Percentiles rank a stretch among this genome's conserved stretches.
Conservation (phyloP, 2,888 invertebrate genomes). For the Oligia fasciuncula region DNA sequence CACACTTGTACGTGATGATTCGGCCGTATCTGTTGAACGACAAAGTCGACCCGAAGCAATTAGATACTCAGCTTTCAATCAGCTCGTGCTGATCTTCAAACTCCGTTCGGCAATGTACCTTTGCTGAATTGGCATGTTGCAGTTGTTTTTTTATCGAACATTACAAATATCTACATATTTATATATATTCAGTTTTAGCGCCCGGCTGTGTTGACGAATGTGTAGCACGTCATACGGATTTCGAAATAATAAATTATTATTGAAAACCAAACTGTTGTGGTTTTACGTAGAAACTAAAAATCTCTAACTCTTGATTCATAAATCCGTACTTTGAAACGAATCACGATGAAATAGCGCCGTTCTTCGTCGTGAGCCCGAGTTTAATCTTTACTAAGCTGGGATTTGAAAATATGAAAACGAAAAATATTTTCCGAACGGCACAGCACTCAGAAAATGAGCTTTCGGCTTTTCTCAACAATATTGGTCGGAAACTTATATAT, state of each 20-base stretch:
- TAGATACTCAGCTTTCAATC: not conserved
- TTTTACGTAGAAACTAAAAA: not conserved
- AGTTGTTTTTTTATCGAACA: not conserved
- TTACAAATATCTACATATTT: not conserved
- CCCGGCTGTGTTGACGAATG: not conserved
- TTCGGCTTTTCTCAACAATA: constrained; percentile 9
- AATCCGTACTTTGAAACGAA: not conserved
- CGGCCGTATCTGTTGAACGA: not conserved
- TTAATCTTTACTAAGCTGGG: constrained; percentile 36
- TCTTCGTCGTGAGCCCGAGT: constrained; percentile 4
- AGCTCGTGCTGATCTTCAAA: not conserved
- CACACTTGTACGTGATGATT: not conserved
- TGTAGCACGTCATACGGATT: not conserved
- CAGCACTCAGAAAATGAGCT: constrained; percentile 33
- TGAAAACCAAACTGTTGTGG: not conserved
- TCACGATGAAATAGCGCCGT: not conserved
- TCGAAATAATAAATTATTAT: not conserved
- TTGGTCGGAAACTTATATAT: not conserved
- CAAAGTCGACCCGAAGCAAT: not conserved
- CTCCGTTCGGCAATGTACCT: not conserved
- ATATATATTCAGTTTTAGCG: not conserved
- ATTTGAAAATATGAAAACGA: constrained; percentile 30
- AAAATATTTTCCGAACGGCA: constrained; percentile 32
- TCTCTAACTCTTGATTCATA: not conserved
- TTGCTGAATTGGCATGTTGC: not conserved